Conservation (phyloP, 2,113 vertebrate genomes). For the Pseudopodoces humilis region DNA sequence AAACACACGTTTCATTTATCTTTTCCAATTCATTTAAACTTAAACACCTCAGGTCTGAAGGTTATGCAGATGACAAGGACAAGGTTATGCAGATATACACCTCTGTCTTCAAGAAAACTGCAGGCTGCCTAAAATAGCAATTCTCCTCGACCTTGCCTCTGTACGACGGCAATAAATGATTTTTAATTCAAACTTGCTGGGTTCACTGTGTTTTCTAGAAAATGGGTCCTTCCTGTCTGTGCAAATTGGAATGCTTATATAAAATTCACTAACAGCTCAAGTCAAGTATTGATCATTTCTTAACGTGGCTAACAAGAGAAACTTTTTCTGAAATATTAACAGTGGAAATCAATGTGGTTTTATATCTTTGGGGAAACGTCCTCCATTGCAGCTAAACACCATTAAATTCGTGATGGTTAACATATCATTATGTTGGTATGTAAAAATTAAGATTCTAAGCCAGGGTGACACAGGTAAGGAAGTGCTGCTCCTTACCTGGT, state of each 20-base stretch:
- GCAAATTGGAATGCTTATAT: not conserved
- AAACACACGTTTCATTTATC: not conserved
- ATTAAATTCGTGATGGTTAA: not conserved
- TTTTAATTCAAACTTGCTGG: not conserved
- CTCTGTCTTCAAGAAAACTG: conserved; percentile 2
- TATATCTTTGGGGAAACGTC: not conserved
- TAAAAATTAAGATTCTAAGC: not conserved
- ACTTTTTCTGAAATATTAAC: not conserved
- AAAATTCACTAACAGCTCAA: not conserved
- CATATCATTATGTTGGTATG: not conserved
- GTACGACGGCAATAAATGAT: not conserved
- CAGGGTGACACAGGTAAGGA: not conserved
- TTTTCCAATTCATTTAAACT: conserved; percentile 4
- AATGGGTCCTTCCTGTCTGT: not conserved
- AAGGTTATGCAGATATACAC: not conserved
- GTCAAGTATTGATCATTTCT: not conserved
- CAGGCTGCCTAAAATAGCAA: not conserved
- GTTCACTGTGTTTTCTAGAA: not conserved
- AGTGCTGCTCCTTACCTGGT: not conserved
- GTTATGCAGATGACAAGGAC: not conserved
- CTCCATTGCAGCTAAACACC: not conserved
- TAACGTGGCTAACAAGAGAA: not conserved
- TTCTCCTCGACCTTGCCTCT: not conserved
- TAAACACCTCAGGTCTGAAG: not conserved
- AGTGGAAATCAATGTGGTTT: not conserved